Evolutionary conservation across 2,888 invertebrate genomes (phyloP).

Genomic region (Lobophora halterata): DNA sequence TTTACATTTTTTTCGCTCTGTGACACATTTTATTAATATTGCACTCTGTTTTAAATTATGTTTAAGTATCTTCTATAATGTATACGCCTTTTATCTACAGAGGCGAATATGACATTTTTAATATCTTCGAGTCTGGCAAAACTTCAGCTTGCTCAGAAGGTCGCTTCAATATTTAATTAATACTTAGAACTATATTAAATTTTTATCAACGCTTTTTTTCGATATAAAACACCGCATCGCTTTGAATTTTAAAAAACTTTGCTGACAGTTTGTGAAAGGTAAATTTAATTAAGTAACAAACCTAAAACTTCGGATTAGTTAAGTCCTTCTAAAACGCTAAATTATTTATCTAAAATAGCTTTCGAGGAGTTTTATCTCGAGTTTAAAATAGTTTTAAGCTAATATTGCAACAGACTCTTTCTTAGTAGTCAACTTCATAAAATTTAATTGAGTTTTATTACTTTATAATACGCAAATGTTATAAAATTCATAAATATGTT

Average conservation of each 20-base stretch:
- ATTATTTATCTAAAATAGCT: slow-evolving; percentile 19
- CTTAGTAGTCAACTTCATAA: no score
- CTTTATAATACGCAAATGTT: no score
- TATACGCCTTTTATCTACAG: no score
- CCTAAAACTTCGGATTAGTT: slow-evolving; percentile 22
- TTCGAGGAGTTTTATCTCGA: slow-evolving; percentile 15
- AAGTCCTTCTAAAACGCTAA: slow-evolving; percentile 26
- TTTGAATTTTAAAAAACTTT: slow-evolving; percentile 25
- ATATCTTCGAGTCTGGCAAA: slow-evolving; percentile 60
- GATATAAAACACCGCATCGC: slow-evolving; percentile 18
- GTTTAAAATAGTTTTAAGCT: slow-evolving; percentile 19
- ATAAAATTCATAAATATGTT: no score
- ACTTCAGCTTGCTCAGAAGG: slow-evolving; percentile 49
- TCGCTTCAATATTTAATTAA: slow-evolving; percentile 68
- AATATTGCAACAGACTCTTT: slow-evolving; percentile 6
- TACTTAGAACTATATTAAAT: slow-evolving; percentile 65
- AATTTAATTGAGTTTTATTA: no score
- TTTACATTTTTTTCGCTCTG: slow-evolving; percentile 28
- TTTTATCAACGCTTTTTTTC: slow-evolving; percentile 43
- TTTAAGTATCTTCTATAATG: no score
- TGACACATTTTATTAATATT: slow-evolving; percentile 34
- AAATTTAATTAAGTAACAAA: slow-evolving; percentile 24
- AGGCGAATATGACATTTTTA: slow-evolving; percentile 62
- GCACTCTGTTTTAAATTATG: slow-evolving; percentile 40
- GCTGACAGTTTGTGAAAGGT: slow-evolving; percentile 25